Conservation (phyloP, 2,888 invertebrate species). For the Dusona sp. region DNA sequence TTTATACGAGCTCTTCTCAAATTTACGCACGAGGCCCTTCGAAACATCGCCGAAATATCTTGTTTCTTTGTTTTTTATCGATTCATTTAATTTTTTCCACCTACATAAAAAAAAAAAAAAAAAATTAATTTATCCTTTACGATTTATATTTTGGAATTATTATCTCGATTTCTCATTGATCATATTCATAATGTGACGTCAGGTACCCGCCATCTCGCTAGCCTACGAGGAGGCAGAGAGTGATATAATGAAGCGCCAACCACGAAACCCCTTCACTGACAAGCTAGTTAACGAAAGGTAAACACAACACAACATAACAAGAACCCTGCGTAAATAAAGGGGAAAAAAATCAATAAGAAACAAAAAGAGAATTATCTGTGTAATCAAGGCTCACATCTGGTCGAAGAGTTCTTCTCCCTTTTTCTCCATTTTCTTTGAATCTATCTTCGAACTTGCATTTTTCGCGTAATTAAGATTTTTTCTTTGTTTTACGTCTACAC, state of each 20-base stretch:
- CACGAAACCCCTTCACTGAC: constrained; percentile 93
- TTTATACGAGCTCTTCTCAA: constrained; percentile 11
- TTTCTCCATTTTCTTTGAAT: constrained; percentile 11
- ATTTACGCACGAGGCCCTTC: constrained; percentile 11
- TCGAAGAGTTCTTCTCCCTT: constrained; percentile 61
- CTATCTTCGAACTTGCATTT: constrained; percentile 9
- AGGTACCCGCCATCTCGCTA: constrained; percentile 93
- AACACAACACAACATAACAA: constrained; percentile 78
- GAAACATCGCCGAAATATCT: constrained; percentile 24
- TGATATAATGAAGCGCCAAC: constrained; percentile 95
- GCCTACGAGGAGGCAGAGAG: constrained; percentile 94
- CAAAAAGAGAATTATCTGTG: constrained; percentile 32
- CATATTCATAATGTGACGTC: constrained; percentile 84
- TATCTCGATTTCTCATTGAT: constrained; percentile 77
- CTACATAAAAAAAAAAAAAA: too few relatives aligned
- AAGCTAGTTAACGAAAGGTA: constrained; percentile 94
- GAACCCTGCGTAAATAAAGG: constrained; percentile 46
- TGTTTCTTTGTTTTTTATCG: constrained; percentile 16
- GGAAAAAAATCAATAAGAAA: constrained; percentile 14
- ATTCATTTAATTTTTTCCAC: constrained; percentile 4
- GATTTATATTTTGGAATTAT: constrained; percentile 33
- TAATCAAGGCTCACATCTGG: constrained; percentile 64
- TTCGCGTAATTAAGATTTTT: background rate
- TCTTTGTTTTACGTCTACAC: background rate
- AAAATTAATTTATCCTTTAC: constrained; percentile 38